Evolutionary conservation across 2,797 vertebrate species (phyloP), one percentile per base, ranked within the genome.

Genomic region (Anisognathus igniventris): DNA sequence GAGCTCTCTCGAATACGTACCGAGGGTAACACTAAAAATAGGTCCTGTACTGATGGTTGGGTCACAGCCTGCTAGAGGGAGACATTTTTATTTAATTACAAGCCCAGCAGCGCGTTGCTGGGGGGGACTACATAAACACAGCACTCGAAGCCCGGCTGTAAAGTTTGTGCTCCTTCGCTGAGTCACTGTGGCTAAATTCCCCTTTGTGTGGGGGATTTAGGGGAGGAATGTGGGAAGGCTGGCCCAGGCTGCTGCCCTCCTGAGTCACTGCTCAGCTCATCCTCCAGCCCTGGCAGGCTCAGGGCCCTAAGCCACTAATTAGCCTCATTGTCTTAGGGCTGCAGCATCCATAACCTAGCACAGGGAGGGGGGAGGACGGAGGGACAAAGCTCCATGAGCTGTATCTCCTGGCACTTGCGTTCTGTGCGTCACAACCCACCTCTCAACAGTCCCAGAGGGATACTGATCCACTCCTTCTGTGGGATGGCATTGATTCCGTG

Each of bases 11-110:
- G 7, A 82, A 31, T 47, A 48, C 10, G 4, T 78, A 79, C 79
- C 88, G 96, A 95, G 91, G 93, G 88, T 91, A 92, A 91, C 15
- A 67, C 91, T 95, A 92, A 95, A 92, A 92, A 96, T 93, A 96
- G 94, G 88, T 39, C 6, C 85, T 58, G 47, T 62, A 16, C 48
- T 51, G 42, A 70, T 51, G 56, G 51, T 60, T 73, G 86, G 93
- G 86, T 89, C 86, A 72, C 68, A 39, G 82, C 79, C 61, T 71
- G 86, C 88, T 89, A 48, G 93, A 94, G 86, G 92, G 93, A 91
- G 85, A 92, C 77, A 48, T 95, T 94, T 92, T 95, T 94, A 96
- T 85, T 91, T 87, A 85, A 94, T 88, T 93, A 83, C 86, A 9
- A 88, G 44, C 54, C 72, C 27, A 57, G 91, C 94, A 71, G 70